A percentile compares a stretch with the other conserved stretches of the same genome.
Conservation (phyloP, 2,888 invertebrate species). For the Harpagoxenus sublaevis region DNA sequence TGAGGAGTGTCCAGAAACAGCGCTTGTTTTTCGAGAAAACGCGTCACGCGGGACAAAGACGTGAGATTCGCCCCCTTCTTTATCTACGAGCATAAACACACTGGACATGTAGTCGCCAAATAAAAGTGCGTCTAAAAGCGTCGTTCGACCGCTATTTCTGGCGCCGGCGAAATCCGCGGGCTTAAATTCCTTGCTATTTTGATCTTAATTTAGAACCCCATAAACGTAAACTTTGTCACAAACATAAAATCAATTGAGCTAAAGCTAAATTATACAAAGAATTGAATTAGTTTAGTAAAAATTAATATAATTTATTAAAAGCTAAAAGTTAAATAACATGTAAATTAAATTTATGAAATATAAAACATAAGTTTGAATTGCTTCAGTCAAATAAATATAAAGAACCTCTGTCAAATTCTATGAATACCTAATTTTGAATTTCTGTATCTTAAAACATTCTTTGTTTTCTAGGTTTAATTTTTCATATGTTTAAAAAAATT, state of each 20-base stretch:
- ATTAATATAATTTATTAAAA: background rate
- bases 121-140: constrained; percentile 38
- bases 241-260: background rate
- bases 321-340: background rate
- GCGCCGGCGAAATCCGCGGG: constrained; percentile 20
- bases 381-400: background rate
- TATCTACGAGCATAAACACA: constrained; percentile 60
- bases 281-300: background rate
- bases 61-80: constrained; percentile 37
- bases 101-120: constrained; percentile 40
- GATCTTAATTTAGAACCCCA: constrained; percentile 26
- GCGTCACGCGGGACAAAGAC: constrained; percentile 11
- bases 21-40: constrained; percentile 42
- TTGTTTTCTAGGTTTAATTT: background rate
- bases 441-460: background rate
- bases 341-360: background rate
- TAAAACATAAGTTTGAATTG: background rate
- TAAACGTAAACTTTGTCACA: background rate
- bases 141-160: constrained; percentile 44
- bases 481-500: background rate
- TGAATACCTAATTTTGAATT: background rate
- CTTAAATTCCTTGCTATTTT: constrained; percentile 41
- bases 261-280: background rate
- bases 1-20: constrained; percentile 46
- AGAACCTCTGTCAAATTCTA: background rate